Evolutionary conservation across 2,113 vertebrate genomes (phyloP), one percentile per base, ranked within the genome.

Genomic region (Corythoichthys haematopterus): DNA sequence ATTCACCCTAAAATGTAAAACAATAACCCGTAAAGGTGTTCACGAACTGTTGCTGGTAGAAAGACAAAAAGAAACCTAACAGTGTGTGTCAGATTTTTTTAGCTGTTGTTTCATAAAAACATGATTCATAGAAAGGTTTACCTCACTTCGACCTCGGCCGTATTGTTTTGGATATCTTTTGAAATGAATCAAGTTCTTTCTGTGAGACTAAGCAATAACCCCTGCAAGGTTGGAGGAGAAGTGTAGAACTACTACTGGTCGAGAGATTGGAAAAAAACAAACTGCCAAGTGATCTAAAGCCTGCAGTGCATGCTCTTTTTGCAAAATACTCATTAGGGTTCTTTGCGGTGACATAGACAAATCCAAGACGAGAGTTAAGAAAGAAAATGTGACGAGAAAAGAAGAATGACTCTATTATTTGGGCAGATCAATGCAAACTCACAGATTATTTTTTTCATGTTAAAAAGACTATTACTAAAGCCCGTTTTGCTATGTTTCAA

Each of bases 401-500:
- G 9, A 20, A 61, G 16, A 45, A 61, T 20, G n/a, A 61, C 15
- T 36, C 12, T 43, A 60, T 43, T 60, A 40, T 8, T 58, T 6
- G 35, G 16, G 35, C 36, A 59, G 57, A 38, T 59, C 35, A 37
- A 60, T n/a, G 37, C 28, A 28, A 16, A 45, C 13, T 64, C 6
- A 12, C 12, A 35, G 43, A n/a, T 28, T 46, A 45, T 46, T 62
- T 62, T 7, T 13, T 4, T 0, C 6, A 63, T 33, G 1, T 13
- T 70, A 35, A 52, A 53, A 36, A 72, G 70, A 4, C 46, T 71
- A 62, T 36, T 13, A 57, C 33, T 57, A 50, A 5, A 68, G 13
- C 71, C 40, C 15, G 10, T 36, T 71, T 50, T 58, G 59, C 70
- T 69, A 70, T 65, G 74, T 70, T 55, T 15, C 10, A 62, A 71